phyloP scores from a whole-genome alignment of 1,140 invertebrate genomes.

The Dolichoris vasculosae region DNA sequence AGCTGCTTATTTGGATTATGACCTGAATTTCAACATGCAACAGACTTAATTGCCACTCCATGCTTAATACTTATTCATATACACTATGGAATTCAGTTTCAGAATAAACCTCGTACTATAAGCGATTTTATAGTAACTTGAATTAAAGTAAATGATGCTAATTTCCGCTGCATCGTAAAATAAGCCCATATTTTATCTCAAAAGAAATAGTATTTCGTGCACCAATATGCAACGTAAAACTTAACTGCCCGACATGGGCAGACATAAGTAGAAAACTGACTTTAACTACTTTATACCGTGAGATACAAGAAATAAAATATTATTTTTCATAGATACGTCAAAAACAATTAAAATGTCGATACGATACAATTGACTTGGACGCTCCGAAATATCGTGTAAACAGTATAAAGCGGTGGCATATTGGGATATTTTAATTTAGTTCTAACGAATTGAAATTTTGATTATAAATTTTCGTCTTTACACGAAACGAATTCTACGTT shows the following conservation, averaged over 20 bases:
- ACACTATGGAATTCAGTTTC: constrained; percentile 1
- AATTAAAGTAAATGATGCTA: constrained; percentile 14
- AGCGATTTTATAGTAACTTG: constrained; percentile 6
- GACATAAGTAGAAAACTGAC: background rate
- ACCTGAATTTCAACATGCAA: constrained; percentile 22
- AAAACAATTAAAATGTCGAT: background rate
- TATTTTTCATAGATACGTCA: background rate
- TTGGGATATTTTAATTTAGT: background rate
- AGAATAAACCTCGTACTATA: constrained; percentile 9
- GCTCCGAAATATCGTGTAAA: background rate
- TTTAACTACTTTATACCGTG: constrained; percentile 17
- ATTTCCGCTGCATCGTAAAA: constrained; percentile 21
- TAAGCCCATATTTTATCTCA: constrained; percentile 13
- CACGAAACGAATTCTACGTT: background rate
- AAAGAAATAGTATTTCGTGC: constrained; percentile 10
- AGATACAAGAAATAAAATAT: background rate
- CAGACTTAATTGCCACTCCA: constrained; percentile 12
- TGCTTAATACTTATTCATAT: constrained; percentile 10
- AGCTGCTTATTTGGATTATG: constrained; percentile 12
- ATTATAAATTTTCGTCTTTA: background rate
- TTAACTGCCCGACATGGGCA: background rate
- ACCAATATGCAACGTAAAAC: background rate
- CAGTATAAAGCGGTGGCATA: background rate
- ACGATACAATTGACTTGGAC: background rate
- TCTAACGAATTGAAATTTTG: background rate